Conservation (phyloP, 2,113 vertebrate genomes). For the Nothoprocta pentlandii region DNA sequence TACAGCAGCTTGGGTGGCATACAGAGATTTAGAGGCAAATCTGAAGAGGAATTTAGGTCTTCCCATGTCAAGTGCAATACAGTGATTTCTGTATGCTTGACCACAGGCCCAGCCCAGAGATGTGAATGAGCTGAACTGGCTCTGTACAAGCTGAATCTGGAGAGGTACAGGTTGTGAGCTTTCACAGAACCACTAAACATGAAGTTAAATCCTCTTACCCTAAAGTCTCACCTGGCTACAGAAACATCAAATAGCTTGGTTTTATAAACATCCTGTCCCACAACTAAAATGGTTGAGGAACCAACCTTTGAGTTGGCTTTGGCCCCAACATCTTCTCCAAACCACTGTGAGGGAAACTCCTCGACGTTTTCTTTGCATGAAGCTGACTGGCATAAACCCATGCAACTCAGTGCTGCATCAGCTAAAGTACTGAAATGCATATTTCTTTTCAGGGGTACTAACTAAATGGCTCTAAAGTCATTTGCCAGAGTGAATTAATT, state of each 20-base stretch:
- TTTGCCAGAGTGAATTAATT: not conserved
- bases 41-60: not conserved
- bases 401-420: not conserved
- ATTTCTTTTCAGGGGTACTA: not conserved
- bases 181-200: not conserved
- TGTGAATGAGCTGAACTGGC: not conserved
- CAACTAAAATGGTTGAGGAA: not conserved
- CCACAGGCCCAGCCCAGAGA: not conserved
- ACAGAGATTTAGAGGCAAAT: not conserved
- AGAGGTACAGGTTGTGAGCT: not conserved
- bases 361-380: not conserved
- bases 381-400: not conserved
- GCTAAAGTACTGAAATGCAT: not conserved
- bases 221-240: fast-evolving
- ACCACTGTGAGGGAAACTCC: not conserved
- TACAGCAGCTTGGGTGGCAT: not conserved
- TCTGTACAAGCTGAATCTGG: fast-evolving
- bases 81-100: not conserved
- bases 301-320: not conserved
- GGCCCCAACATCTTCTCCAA: not conserved
- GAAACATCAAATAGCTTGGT: fast-evolving
- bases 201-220: fast-evolving
- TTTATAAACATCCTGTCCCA: fast-evolving
- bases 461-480: not conserved
- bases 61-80: not conserved